Conservation (phyloP, 1,140 invertebrate genomes). For the Drosophila repletoides region DNA sequence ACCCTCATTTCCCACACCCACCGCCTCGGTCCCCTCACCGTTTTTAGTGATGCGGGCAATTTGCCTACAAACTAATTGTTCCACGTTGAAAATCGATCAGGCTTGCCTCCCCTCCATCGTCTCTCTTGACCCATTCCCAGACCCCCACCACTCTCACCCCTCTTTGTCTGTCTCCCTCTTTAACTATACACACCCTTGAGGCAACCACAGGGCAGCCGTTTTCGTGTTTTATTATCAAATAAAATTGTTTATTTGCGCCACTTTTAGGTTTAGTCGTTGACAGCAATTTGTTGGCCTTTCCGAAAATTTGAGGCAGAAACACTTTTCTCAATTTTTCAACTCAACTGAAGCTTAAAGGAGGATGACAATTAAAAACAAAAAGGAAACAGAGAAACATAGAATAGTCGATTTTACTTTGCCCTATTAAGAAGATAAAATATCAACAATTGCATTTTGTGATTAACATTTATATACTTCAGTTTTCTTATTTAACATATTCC, state of each 20-base stretch:
- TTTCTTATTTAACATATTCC: too few species aligned
- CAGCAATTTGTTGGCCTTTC: constrained; percentile 61
- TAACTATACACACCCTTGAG: too few species aligned
- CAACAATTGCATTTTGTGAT: too few species aligned
- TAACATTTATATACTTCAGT: too few species aligned
- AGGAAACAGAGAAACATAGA: too few species aligned
- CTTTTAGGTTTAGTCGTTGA: constrained; percentile 67
- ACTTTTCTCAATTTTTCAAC: constrained; percentile 4
- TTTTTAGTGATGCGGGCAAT: constrained; percentile 58
- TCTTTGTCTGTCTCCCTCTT: not conserved
- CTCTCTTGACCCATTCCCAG: constrained; percentile 21
- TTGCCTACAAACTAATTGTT: constrained; percentile 65
- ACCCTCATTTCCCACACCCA: constrained; percentile 1
- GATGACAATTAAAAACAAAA: too few species aligned
- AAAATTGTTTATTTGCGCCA: constrained; percentile 73
- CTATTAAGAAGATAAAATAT: too few species aligned
- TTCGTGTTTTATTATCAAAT: constrained; percentile 64
- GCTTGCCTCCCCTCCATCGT: constrained; percentile 1
- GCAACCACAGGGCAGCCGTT: constrained; percentile 31
- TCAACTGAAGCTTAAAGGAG: too few species aligned
- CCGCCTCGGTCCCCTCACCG: not conserved
- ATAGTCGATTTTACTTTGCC: too few species aligned
- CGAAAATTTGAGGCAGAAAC: constrained; percentile 10
- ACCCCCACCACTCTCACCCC: not conserved
- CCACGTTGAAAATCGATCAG: constrained; percentile 66